phyloP scores from a whole-genome alignment of 2,888 invertebrate species.

The Crioceris asparagi region DNA sequence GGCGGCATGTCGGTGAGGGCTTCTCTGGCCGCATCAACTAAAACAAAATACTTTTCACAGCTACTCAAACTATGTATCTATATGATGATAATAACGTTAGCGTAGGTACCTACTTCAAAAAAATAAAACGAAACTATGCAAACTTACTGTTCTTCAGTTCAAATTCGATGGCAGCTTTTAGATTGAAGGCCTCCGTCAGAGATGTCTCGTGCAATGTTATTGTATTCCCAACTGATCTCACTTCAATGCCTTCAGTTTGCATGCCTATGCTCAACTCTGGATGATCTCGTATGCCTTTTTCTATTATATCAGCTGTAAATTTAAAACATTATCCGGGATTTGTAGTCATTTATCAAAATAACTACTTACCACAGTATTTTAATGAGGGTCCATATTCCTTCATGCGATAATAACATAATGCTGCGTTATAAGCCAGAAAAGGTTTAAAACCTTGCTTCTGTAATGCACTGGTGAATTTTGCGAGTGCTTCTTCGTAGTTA shows the following conservation, averaged over 20 bases:
- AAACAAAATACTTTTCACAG: conserved; percentile 20
- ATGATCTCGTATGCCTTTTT: conserved; percentile 90
- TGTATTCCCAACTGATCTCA: conserved; percentile 93
- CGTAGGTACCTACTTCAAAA: too few species aligned
- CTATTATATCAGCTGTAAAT: conserved; percentile 73
- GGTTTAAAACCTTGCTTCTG: conserved; percentile 84
- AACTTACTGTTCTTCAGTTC: conserved; percentile 69
- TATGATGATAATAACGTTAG: too few species aligned
- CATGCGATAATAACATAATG: conserved; percentile 85
- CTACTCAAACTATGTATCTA: too few species aligned
- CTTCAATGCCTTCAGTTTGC: conserved; percentile 87
- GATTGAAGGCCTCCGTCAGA: conserved; percentile 93
- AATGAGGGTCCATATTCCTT: conserved; percentile 90
- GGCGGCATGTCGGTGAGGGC: conserved; percentile 86
- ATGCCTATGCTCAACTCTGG: conserved; percentile 96
- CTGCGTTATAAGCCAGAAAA: conserved; percentile 89
- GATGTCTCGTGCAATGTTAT: conserved; percentile 90
- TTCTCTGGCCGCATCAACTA: conserved; percentile 74
- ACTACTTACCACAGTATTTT: conserved; percentile 68
- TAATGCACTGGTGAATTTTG: conserved; percentile 78
- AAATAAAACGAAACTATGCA: too few species aligned
- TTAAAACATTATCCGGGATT: not conserved
- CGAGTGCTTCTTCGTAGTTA: conserved; percentile 80
- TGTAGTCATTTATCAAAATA: not conserved
- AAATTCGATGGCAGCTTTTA: conserved; percentile 97